phyloP scores from a whole-genome alignment of 2,888 invertebrate species.

The Emesis russula region DNA sequence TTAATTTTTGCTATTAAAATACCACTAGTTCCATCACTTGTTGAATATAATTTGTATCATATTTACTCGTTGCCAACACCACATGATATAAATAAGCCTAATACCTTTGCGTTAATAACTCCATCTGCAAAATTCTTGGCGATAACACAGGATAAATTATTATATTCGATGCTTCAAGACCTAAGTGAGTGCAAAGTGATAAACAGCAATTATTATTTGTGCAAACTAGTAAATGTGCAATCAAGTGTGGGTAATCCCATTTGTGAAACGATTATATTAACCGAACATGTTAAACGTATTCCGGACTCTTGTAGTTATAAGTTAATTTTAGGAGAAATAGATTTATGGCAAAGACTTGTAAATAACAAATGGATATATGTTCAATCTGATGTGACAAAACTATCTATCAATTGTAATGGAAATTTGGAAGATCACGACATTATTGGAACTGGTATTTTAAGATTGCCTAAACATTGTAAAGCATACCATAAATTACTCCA shows the following conservation, averaged over 20 bases:
- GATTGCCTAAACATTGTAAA: background rate
- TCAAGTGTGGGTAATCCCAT: background rate
- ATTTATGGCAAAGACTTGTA: background rate
- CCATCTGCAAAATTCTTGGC: background rate
- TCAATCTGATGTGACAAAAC: background rate
- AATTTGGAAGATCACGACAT: background rate
- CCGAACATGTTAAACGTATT: background rate
- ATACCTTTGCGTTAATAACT: background rate
- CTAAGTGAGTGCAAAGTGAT: background rate
- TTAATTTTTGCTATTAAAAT: slow-evolving; percentile 27
- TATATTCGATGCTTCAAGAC: background rate
- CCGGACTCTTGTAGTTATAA: slow-evolving; percentile 1
- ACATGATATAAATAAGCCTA: background rate
- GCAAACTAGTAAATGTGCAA: background rate
- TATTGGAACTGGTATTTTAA: background rate
- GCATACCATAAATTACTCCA: slow-evolving; percentile 1
- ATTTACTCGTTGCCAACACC: too few species aligned
- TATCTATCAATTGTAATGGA: too few species aligned
- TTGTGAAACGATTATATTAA: background rate
- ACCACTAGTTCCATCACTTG: slow-evolving; percentile 12
- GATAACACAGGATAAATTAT: background rate
- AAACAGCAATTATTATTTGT: background rate
- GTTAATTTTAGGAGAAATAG: background rate
- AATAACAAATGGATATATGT: slow-evolving; percentile 1
- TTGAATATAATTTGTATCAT: background rate